Percentiles rank a stretch among this genome's conserved stretches.
phyloP scores from a whole-genome alignment of 2,113 vertebrate genomes.

The Diadophis punctatus region DNA sequence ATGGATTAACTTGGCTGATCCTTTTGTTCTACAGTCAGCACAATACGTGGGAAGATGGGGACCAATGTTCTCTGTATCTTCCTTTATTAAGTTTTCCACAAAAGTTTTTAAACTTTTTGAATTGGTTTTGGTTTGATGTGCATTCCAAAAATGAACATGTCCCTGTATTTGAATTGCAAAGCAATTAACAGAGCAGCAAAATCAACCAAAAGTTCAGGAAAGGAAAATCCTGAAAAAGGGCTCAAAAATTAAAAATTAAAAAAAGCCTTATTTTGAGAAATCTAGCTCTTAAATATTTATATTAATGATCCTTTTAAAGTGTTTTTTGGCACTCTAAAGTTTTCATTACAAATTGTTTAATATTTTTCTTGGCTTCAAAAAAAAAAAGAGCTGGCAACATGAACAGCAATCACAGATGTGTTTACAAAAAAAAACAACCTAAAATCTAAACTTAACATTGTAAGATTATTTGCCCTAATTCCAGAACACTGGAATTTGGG shows the following conservation, averaged over 20 bases:
- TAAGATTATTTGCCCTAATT: slow-evolving; percentile 23
- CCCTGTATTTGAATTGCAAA: background rate
- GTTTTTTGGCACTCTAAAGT: slow-evolving; percentile 28
- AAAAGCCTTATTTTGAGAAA: slow-evolving; percentile 33
- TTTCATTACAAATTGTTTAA: slow-evolving; percentile 46
- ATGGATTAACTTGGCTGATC: background rate
- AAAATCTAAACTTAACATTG: slow-evolving; percentile 28
- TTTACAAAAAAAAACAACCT: slow-evolving; percentile 25
- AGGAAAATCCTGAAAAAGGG: background rate
- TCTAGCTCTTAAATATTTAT: slow-evolving; percentile 37
- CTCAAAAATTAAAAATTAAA: background rate
- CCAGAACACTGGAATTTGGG: background rate
- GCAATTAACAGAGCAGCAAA: background rate
- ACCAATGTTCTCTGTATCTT: background rate
- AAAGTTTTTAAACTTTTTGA: background rate
- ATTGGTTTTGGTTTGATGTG: background rate
- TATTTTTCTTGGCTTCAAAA: slow-evolving; percentile 28
- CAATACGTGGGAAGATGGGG: background rate
- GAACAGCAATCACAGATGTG: slow-evolving; percentile 51
- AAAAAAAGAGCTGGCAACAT: slow-evolving; percentile 28
- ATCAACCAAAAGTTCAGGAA: background rate
- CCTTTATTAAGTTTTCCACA: background rate
- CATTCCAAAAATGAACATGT: rapidly evolving
- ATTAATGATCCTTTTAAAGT: slow-evolving; percentile 35
- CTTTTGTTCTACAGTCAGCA: background rate